Conservation (phyloP, 2,113 vertebrate species). For the Aegypius monachus region DNA sequence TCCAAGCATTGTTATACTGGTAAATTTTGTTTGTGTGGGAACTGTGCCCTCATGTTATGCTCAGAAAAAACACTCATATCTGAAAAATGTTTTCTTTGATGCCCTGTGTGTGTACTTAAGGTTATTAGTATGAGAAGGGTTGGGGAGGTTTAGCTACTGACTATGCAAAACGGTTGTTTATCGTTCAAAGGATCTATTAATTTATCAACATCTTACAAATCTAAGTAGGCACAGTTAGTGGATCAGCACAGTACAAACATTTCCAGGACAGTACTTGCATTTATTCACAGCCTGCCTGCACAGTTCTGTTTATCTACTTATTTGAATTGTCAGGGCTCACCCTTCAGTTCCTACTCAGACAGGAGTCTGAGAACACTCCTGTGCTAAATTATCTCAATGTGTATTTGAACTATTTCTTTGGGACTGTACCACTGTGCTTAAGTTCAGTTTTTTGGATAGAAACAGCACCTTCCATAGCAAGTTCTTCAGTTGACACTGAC, state of each 20-base stretch:
- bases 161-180: neutral
- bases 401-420: neutral
- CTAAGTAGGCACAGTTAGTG: neutral
- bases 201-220: neutral
- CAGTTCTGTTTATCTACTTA: neutral
- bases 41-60: neutral
- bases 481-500: neutral
- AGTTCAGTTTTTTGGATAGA: neutral
- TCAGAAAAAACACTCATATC: neutral
- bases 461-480: neutral
- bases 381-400: neutral
- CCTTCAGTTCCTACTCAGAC: neutral
- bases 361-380: neutral
- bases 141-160: neutral
- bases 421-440: neutral
- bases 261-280: neutral
- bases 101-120: neutral
- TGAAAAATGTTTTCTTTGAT: neutral
- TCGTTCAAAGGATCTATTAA: neutral
- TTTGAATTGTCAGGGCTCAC: neutral
- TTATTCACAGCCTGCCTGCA: neutral
- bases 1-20: neutral
- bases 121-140: neutral
- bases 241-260: neutral
- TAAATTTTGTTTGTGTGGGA: neutral